phyloP scores from a whole-genome alignment of 2,113 vertebrate genomes.

The Sturnira hondurensis region DNA sequence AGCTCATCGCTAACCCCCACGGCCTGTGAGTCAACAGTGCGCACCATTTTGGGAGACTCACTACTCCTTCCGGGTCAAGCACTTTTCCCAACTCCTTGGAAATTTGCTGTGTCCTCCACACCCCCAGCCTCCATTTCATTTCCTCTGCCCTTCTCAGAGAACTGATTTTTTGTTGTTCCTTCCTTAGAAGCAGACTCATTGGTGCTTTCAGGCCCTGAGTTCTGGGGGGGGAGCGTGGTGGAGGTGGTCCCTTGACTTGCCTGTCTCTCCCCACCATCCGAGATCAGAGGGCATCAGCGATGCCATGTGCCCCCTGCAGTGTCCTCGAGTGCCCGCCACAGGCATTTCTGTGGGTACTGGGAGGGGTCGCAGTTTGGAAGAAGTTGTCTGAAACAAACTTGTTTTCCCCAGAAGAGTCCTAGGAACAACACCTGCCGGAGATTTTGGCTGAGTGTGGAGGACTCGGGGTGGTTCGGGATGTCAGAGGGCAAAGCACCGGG shows the following conservation, averaged over 20 bases:
- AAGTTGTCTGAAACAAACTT: not conserved
- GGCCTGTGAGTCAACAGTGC: conserved; percentile 43
- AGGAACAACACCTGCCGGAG: not conserved
- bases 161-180: not conserved
- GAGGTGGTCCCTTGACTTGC: not conserved
- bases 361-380: not conserved
- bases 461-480: not conserved
- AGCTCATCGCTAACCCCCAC: not conserved
- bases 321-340: not conserved
- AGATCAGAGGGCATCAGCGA: not conserved
- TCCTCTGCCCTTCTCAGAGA: not conserved
- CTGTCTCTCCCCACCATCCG: not conserved
- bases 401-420: not conserved
- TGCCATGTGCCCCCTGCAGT: not conserved
- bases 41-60: not conserved
- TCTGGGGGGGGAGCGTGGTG: not conserved
- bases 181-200: not conserved
- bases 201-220: not conserved
- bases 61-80: conserved; percentile 53
- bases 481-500: not conserved
- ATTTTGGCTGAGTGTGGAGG: not conserved
- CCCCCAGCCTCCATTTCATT: not conserved
- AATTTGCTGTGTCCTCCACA: not conserved
- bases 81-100: conserved; percentile 43
- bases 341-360: not conserved